Evolutionary conservation across 2,113 vertebrate genomes (phyloP).

Genomic region (Rhizomys pruinosus): DNA sequence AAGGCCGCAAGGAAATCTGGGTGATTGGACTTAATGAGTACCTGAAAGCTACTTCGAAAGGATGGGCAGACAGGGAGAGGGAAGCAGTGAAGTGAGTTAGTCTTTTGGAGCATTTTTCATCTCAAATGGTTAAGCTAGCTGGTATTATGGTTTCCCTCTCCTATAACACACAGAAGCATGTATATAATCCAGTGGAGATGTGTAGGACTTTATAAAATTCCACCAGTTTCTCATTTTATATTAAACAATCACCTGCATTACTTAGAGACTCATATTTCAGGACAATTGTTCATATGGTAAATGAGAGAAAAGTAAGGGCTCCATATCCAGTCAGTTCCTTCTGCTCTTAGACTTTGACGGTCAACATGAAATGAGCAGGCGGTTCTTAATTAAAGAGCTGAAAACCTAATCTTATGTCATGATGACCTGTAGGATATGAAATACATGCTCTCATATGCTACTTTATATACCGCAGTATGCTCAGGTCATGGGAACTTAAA

Average conservation of each 20-base stretch:
- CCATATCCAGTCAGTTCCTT: slow-evolving; percentile 6
- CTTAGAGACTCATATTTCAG: slow-evolving; percentile 19
- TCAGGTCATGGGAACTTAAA: not conserved
- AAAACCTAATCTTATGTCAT: slow-evolving; percentile 51
- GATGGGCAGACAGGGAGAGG: not conserved
- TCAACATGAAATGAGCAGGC: not conserved
- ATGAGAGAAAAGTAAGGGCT: not conserved
- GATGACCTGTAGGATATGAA: slow-evolving; percentile 44
- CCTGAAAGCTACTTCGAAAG: slow-evolving; percentile 9
- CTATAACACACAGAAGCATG: not conserved
- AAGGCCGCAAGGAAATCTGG: not conserved
- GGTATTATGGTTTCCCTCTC: not conserved
- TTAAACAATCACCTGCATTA: not conserved
- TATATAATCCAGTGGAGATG: not conserved
- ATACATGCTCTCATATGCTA: slow-evolving; percentile 1
- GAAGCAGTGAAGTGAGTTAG: not conserved
- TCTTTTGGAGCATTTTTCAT: not conserved
- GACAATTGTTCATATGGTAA: not conserved
- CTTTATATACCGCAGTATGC: slow-evolving; percentile 25
- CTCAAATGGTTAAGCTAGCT: not conserved
- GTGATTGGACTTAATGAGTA: not conserved
- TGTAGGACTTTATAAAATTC: not conserved
- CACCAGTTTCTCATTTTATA: not conserved
- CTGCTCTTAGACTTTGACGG: slow-evolving; percentile 4
- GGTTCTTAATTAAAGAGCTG: slow-evolving; percentile 56